These are phyloP conservation scores for Cichladusa arquata DNA, from an alignment of 2,113 vertebrate genomes.

Conservation along the genomic window DNA sequence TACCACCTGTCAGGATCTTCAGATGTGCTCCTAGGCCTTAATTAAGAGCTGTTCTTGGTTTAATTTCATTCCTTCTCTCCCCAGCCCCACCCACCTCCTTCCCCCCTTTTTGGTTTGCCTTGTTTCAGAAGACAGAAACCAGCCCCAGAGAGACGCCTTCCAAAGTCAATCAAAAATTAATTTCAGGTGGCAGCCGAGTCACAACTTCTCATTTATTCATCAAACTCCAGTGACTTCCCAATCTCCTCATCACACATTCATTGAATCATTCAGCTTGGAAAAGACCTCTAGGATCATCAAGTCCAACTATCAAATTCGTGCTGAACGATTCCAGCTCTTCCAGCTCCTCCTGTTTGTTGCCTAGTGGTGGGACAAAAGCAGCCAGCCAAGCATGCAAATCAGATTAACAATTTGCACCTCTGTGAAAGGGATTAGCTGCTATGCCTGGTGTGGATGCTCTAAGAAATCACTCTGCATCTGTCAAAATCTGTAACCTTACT, in stretches of 20 bases:
- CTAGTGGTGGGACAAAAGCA: constrained; percentile 23
- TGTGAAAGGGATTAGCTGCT: constrained; percentile 55
- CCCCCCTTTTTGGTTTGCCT: background rate
- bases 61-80: constrained; percentile 42
- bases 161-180: constrained; percentile 63
- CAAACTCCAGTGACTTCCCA: constrained; percentile 17
- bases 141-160: constrained; percentile 19
- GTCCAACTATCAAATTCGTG: background rate
- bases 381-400: constrained; percentile 62
- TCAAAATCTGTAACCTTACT: constrained; percentile 54
- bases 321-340: background rate
- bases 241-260: constrained; percentile 6
- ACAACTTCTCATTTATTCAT: constrained; percentile 63
- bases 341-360: background rate
- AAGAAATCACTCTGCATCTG: constrained; percentile 61
- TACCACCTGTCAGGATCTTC: constrained; percentile 40
- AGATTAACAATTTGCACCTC: constrained; percentile 69
- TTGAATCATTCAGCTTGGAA: background rate
- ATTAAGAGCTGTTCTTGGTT: constrained; percentile 67
- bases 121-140: constrained; percentile 45
- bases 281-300: background rate
- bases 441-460: constrained; percentile 40
- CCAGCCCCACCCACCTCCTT: constrained; percentile 19
- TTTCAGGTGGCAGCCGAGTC: constrained; percentile 54
- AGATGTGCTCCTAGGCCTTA: constrained; percentile 45